Conservation (phyloP, 2,888 invertebrate genomes). For the Epinotia nisella region DNA sequence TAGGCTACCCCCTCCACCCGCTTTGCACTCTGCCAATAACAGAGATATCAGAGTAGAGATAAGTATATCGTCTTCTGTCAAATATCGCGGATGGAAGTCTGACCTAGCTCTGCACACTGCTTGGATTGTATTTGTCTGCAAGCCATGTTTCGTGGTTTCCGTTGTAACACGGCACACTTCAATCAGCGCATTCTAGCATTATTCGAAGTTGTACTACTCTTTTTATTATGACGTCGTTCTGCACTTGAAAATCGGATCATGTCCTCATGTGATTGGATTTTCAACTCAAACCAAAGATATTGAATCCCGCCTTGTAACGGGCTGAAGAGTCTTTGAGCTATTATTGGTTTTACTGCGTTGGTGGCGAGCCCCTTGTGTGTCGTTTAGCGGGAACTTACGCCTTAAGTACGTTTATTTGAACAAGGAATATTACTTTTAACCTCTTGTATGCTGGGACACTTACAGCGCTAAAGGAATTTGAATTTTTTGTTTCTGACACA, state of each 20-base stretch:
- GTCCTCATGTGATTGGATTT: conserved; percentile 30
- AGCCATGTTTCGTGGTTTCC: background rate
- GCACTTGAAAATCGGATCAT: conserved; percentile 29
- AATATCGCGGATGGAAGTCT: no score
- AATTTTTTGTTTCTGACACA: no score
- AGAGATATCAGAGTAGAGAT: no score
- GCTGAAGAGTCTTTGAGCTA: background rate
- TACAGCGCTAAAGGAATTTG: no score
- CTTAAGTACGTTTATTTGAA: background rate
- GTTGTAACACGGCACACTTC: background rate
- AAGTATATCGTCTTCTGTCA: no score
- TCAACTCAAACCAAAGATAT: conserved; percentile 36
- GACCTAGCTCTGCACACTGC: no score
- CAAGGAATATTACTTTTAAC: no score
- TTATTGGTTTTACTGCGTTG: background rate
- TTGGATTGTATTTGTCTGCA: background rate
- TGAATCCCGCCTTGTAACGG: background rate
- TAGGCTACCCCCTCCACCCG: no score
- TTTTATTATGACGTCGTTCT: background rate
- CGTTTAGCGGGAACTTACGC: background rate
- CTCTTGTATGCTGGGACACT: no score
- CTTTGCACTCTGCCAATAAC: no score
- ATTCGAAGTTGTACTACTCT: background rate
- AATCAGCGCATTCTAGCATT: background rate
- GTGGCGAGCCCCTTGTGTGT: background rate